A percentile compares a stretch with the other conserved stretches of the same genome.
Evolutionary conservation across 2,113 vertebrate genomes (phyloP).

Genomic region (Anoplopoma fimbria): DNA sequence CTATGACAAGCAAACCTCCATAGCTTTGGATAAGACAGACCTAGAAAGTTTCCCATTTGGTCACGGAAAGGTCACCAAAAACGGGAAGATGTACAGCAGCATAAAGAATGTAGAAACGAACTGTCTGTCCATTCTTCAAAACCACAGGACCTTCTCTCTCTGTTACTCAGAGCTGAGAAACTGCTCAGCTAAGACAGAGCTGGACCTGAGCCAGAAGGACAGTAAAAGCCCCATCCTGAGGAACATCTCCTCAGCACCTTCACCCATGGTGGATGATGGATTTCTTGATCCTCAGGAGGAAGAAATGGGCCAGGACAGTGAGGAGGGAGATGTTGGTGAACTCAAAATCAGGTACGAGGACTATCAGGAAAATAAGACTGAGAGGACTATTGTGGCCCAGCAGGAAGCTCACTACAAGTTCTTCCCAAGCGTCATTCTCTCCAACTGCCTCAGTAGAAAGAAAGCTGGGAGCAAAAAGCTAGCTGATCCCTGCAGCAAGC

Average conservation of each 20-base stretch:
- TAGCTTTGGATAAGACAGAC: conserved; percentile 85
- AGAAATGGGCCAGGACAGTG: conserved; percentile 78
- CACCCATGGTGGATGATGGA: conserved; percentile 66
- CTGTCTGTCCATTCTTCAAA: conserved; percentile 82
- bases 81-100: conserved; percentile 89
- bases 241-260: conserved; percentile 65
- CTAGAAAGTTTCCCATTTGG: conserved; percentile 88
- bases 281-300: conserved; percentile 64
- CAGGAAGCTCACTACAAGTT: conserved; percentile 99
- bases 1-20: conserved; percentile 85
- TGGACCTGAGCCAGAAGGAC: conserved; percentile 87
- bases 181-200: conserved; percentile 86
- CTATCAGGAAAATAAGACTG: conserved; percentile 96
- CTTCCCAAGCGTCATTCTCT: conserved; percentile 98
- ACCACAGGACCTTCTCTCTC: conserved; percentile 87
- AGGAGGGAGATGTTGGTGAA: conserved; percentile 91
- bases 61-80: conserved; percentile 88
- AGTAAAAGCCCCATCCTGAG: conserved; percentile 76
- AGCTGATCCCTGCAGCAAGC: conserved; percentile 81
- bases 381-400: conserved; percentile 92
- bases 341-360: conserved; percentile 98
- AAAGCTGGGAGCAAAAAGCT: conserved; percentile 79
- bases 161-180: conserved; percentile 88
- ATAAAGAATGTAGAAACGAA: conserved; percentile 92
- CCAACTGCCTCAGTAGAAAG: conserved; percentile 95